Base-by-base conservation (phyloP, 64 coral and sea anemone genomes). In the Montipora foliosa region DNA sequence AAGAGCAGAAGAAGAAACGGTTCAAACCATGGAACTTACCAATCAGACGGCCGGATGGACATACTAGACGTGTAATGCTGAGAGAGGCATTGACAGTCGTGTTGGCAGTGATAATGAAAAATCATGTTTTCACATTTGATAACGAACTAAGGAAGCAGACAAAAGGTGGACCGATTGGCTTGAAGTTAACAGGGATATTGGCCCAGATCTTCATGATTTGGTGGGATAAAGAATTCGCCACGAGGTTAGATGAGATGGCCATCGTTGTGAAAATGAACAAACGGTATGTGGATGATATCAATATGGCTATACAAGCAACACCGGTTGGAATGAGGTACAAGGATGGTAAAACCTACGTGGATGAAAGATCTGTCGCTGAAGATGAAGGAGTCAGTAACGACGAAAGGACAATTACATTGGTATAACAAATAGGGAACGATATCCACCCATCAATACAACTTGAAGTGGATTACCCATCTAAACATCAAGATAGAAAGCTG, bases 281-380 rank as follows among this genome's bases (percentile, higher is more conserved):
- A 11, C 2, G 81, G 21, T 84, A 84, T 84, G 81, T 84, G 10
- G 81, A 84, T n/a, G 81, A 84, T 64, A 84, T 84, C 17, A 80
- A 80, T 49, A 45, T 80, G 12, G 25, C 22, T 44, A 24, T 78
- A 14, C 5, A 24, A 78, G 76, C 29, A 53, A 53, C 51, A 53
- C 51, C 51, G 51, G 47, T 13, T 78, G 76, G 76, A 78, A 49
- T 24, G 13, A 19, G 76, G 76, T 46, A 44, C 76, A 24, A 78
- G 25, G 47, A 78, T 46, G 12, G 76, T 13, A 24, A 4, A 13
- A 44, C 12, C 12, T 13, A 49, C 25, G 47, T 13, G 12, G 24
- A 24, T 24, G 24, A 24, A 24, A 24, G 24, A 24, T 24, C 24
- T 24, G 24, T 24, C 24, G 24, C 24, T 24, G 24, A 24, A 24